Evolutionary conservation across 1,140 invertebrate species (phyloP), one percentile per base, ranked within the genome.

Genomic region (Aphelenchoides fujianensis): DNA sequence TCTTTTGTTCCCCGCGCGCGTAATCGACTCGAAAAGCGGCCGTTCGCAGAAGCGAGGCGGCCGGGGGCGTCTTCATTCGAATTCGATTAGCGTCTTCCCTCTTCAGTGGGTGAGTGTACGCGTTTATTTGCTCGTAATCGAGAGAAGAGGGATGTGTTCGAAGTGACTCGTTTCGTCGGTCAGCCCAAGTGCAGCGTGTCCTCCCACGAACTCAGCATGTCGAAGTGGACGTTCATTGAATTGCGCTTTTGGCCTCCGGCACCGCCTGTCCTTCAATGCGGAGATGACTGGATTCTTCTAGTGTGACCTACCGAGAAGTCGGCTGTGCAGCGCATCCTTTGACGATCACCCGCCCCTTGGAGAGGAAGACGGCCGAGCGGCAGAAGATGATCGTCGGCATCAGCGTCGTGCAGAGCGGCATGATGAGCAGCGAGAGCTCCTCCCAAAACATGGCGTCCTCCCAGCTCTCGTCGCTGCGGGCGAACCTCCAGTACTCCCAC

Each of bases 101-200:
- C n/a, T n/a, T n/a, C n/a, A n/a, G n/a, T n/a, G n/a, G n/a, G n/a
- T n/a, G n/a, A n/a, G n/a, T n/a, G 23, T 48, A 48, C 41, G 23
- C 41, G 41, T 48, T 48, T 48, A 48, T 48, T 48, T 48, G 41
- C 23, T 48, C 41, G 41, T 16, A 48, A 48, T 48, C 23, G 41
- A 48, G 41, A 12, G 12, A 48, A 48, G 41, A 48, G 23, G 12
- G 12, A 48, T 48, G 41, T 48, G 41, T 48, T 12, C n/a, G n/a
- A n/a, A n/a, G n/a, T n/a, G n/a, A n/a, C 41, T 12, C 12, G 23
- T 12, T 12, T 48, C 23, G 41, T 48, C 12, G 12, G 41, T 66
- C 31, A 66, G 16, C 63, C 32, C 12, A 66, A 48, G 53, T 66
- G 63, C 32, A 66, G n/a, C 16, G 63, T 37, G 32, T 66, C 63